Conservation (phyloP, 2,797 vertebrate genomes). For the Streptopelia turtur region DNA sequence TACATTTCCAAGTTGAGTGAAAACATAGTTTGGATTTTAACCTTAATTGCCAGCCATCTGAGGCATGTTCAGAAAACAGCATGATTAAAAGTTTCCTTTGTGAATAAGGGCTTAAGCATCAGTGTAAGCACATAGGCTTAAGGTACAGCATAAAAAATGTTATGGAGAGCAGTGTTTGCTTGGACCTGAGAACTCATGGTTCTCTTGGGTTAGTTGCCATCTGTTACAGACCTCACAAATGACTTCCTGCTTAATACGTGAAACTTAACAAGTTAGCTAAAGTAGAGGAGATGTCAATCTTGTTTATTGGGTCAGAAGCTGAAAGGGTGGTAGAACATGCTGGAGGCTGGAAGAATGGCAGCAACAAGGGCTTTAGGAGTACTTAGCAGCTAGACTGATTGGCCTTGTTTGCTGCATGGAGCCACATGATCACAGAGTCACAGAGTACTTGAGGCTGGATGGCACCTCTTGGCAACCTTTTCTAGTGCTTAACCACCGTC, state of each 20-base stretch:
- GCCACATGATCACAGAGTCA: not conserved
- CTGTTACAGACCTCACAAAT: not conserved
- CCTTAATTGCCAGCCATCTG: not conserved
- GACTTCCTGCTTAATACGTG: not conserved
- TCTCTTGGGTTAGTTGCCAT: not conserved
- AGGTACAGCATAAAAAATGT: not conserved
- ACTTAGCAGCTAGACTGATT: not conserved
- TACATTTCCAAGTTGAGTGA: not conserved
- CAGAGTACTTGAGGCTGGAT: not conserved
- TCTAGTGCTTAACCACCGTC: not conserved
- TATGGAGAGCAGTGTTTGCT: not conserved
- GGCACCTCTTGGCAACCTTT: not conserved
- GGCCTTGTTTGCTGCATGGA: not conserved
- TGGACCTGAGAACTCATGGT: not conserved
- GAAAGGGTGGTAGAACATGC: not conserved
- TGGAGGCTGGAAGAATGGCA: not conserved
- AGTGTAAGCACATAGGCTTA: not conserved
- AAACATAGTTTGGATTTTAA: conserved; percentile 9
- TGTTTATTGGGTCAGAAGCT: not conserved
- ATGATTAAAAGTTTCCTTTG: not conserved
- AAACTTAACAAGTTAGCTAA: not conserved
- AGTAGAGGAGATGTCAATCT: not conserved
- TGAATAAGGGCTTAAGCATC: not conserved
- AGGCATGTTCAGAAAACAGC: not conserved
- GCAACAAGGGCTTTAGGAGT: not conserved